These are phyloP conservation scores for Bhutanitis thaidina DNA, from an alignment of 2,888 invertebrate species.

Conservation along the genomic window DNA sequence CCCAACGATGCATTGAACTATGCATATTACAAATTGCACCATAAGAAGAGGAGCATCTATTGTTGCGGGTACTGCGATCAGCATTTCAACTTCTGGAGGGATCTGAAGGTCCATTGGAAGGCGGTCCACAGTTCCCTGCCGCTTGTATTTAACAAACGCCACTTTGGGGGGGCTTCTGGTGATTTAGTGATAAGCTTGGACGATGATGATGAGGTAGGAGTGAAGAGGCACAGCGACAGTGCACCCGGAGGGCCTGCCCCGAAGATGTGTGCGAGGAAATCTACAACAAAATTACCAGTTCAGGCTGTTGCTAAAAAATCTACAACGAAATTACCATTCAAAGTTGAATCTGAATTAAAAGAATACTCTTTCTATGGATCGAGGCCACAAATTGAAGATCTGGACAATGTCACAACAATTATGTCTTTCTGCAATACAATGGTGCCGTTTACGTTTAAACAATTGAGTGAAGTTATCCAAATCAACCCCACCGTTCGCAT, in stretches of 20 bases:
- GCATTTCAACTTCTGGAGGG: slow-evolving; percentile 37
- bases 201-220: slow-evolving; percentile 20
- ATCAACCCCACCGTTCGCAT: slow-evolving; percentile 71
- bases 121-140: slow-evolving; percentile 33
- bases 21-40: slow-evolving; percentile 39
- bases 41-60: slow-evolving; percentile 33
- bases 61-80: slow-evolving; percentile 40
- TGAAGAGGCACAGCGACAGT: slow-evolving; percentile 15
- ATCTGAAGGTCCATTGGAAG: slow-evolving; percentile 43
- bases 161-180: background rate
- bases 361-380: slow-evolving; percentile 75
- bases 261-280: slow-evolving; percentile 61
- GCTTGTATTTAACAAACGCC: slow-evolving; percentile 26
- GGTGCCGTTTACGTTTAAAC: slow-evolving; percentile 63
- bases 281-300: slow-evolving; percentile 65
- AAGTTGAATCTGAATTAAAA: slow-evolving; percentile 32
- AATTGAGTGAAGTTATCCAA: slow-evolving; percentile 72
- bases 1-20: slow-evolving; percentile 39
- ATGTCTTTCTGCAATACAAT: slow-evolving; percentile 76
- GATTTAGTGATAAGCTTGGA: slow-evolving; percentile 18
- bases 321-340: slow-evolving; percentile 49
- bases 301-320: slow-evolving; percentile 47
- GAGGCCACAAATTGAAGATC: slow-evolving; percentile 50
- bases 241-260: background rate
- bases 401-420: slow-evolving; percentile 64